Base-by-base conservation (phyloP, 2,113 vertebrate species). In the Montifringilla adamsi region DNA sequence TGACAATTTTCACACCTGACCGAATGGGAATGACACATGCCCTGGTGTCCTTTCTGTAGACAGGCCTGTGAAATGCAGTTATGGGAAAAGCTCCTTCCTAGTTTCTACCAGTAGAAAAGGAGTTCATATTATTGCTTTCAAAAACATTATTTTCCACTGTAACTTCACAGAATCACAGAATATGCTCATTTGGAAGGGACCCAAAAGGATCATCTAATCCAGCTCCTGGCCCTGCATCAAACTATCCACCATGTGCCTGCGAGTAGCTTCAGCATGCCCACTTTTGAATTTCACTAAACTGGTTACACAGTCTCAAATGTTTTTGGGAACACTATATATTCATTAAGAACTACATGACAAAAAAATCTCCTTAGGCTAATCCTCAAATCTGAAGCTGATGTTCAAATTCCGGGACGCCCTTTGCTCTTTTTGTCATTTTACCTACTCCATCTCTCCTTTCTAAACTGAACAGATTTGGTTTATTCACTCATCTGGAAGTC, bases 191-290 rank as follows among this genome's bases (percentile, higher is more conserved):
- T 77, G 55, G 22, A 60, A 39, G 15, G 23, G 18, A 53, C 15
- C 10, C 12, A 39, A 8, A 33, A 87, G 11, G 55, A 28, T 52
- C 5, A 1, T 69, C 27, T 53, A 20, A 12, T 60, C 33, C 37
- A 60, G 9, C 37, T 77, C 53, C 39, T 37, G 33, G 22, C 22
- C 33, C 33, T 53, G 39, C 15, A 39, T 35, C 33, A 60, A 52
- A 46, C 10, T 23, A 44, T 33, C 15, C 46, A 37, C 15, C 2
- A 4, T 37, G 15, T 52, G 18, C 22, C 18, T 44, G 27, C 31
- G 17, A 60, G 7, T 20, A 8, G 10, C 37, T 89, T 69, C 41
- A 62, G 27, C 19, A 82, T 0, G 0, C 6, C 9, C 20, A 52
- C 3, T 47, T 83, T 41, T 69, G 27, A 52, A 44, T 84, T 37